Evolutionary conservation across 2,888 invertebrate genomes (phyloP).

Genomic region (Octonoba sinensis): DNA sequence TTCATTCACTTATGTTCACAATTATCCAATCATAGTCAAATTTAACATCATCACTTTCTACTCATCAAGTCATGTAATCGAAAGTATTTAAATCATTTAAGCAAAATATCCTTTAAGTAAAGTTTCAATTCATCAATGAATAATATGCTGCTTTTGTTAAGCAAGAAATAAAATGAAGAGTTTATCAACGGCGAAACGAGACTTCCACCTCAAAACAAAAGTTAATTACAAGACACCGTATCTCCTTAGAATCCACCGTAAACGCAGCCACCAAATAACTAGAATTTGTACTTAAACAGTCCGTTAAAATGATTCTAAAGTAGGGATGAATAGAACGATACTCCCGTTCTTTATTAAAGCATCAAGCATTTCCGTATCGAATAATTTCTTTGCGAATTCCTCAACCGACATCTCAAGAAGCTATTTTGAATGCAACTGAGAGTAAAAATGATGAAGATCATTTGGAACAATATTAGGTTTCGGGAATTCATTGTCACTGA

Average conservation of each 20-base stretch:
- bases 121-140: too few species aligned
- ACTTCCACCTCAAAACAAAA: conserved; percentile 39
- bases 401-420: conserved; percentile 35
- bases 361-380: neutral
- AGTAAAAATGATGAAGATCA: conserved; percentile 58
- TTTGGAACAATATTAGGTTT: conserved; percentile 12
- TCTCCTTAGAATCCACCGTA: conserved; percentile 44
- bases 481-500: neutral
- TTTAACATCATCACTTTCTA: too few species aligned
- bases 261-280: conserved; percentile 46
- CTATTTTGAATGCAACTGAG: conserved; percentile 30
- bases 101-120: too few species aligned
- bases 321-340: conserved; percentile 28
- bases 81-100: too few species aligned
- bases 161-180: conserved; percentile 33
- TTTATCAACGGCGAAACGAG: conserved; percentile 10
- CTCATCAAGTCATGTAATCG: too few species aligned
- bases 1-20: too few species aligned
- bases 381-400: conserved; percentile 1
- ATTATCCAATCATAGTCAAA: too few species aligned
- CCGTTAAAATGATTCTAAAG: conserved; percentile 37
- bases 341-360: conserved; percentile 33
- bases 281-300: conserved; percentile 50
- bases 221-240: conserved; percentile 58
- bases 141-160: too few species aligned